phyloP scores from a whole-genome alignment of 2,888 invertebrate species.

The Brachypalpus laphriformis region DNA sequence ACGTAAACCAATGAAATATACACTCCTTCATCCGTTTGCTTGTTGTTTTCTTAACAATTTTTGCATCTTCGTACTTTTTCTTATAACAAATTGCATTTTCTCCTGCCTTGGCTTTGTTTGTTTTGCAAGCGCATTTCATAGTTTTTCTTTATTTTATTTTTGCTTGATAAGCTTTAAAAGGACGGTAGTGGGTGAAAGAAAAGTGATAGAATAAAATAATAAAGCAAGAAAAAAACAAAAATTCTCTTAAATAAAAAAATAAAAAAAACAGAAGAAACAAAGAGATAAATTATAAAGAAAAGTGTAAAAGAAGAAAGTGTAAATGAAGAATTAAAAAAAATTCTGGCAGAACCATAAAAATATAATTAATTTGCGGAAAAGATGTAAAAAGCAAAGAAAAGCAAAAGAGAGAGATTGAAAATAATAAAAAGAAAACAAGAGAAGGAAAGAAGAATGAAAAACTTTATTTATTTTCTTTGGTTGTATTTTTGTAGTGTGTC shows the following conservation, averaged over 20 bases:
- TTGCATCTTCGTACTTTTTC: conserved; percentile 20
- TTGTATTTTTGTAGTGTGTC: conserved; percentile 18
- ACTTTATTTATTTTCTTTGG: conserved; percentile 1
- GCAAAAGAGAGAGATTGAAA: conserved; percentile 51
- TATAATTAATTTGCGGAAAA: conserved; percentile 69
- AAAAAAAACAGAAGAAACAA: conserved; percentile 13
- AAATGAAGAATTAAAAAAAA: conserved; percentile 15
- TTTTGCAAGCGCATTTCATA: conserved; percentile 50
- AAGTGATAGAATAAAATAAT: conserved; percentile 22
- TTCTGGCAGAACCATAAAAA: conserved; percentile 50
- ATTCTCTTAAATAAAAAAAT: conserved; percentile 23
- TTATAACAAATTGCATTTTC: conserved; percentile 53
- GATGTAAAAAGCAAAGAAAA: conserved; percentile 42
- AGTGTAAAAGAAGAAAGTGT: conserved; percentile 3
- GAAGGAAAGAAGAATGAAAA: conserved; percentile 15
- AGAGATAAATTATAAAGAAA: conserved; percentile 8
- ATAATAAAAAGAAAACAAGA: conserved; percentile 22
- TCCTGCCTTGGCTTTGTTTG: conserved; percentile 4
- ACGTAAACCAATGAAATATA: conserved; percentile 15
- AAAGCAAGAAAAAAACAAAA: conserved; percentile 8
- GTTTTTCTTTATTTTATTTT: conserved; percentile 6
- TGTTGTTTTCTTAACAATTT: conserved; percentile 22
- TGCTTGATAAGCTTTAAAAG: conserved; percentile 18
- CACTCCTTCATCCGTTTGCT: conserved; percentile 29
- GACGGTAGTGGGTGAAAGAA: conserved; percentile 23